These are phyloP conservation scores for Lerema accius DNA, from an alignment of 1,140 invertebrate species.

Conservation along the genomic window DNA sequence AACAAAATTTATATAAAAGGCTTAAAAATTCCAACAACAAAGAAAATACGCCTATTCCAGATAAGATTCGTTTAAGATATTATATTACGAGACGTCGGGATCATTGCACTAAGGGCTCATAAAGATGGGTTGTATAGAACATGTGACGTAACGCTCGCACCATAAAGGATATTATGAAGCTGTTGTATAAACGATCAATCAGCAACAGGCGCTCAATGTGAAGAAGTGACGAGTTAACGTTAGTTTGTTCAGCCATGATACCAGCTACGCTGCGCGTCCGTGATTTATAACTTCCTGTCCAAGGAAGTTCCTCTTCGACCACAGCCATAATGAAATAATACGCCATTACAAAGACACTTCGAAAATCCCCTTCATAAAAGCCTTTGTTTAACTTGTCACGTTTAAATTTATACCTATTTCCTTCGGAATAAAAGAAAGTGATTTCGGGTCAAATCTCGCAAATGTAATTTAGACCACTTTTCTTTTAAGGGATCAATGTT, in stretches of 20 bases:
- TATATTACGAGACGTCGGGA: neutral
- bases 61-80: neutral
- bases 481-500: neutral
- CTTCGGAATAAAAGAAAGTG: neutral
- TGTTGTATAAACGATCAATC: conserved; percentile 31
- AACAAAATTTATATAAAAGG: no score
- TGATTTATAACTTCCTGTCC: conserved; percentile 40
- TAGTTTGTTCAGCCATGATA: conserved; percentile 30
- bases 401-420: conserved; percentile 3
- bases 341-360: conserved; percentile 14
- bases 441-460: neutral
- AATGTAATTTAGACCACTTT: neutral
- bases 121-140: neutral
- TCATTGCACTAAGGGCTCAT: conserved; percentile 7
- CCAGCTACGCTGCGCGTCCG: conserved; percentile 11
- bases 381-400: neutral
- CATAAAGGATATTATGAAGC: conserved; percentile 6
- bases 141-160: neutral
- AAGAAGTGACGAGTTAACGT: conserved; percentile 34
- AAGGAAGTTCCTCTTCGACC: conserved; percentile 34
- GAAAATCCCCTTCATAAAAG: neutral
- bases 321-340: conserved; percentile 32
- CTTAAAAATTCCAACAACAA: no score
- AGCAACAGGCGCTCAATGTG: conserved; percentile 18
- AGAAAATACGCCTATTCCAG: no score